Percentiles rank a stretch among this genome's conserved stretches.
Evolutionary conservation across 2,113 vertebrate genomes (phyloP).

Genomic region (Heloderma charlesbogerti): DNA sequence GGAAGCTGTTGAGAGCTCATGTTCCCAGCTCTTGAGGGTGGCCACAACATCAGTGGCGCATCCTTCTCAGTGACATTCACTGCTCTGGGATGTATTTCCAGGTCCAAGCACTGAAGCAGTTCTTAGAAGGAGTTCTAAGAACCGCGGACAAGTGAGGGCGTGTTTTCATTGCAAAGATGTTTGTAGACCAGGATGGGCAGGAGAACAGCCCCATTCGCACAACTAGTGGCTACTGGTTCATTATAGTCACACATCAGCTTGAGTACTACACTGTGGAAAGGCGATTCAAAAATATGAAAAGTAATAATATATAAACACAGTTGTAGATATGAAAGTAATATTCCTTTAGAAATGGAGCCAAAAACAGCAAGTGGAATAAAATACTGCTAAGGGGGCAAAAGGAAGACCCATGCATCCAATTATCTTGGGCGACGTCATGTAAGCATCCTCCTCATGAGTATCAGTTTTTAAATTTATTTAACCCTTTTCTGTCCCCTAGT

Average conservation of each 20-base stretch:
- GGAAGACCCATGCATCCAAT: background rate
- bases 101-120: background rate
- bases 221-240: background rate
- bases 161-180: background rate
- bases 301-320: background rate
- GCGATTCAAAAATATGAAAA: background rate
- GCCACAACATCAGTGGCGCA: background rate
- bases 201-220: background rate
- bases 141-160: background rate
- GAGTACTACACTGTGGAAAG: background rate
- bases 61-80: background rate
- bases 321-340: background rate
- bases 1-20: background rate
- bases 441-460: background rate
- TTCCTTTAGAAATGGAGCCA: background rate
- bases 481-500: no score
- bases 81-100: background rate
- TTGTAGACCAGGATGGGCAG: background rate
- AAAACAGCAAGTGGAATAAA: background rate
- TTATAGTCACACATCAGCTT: background rate
- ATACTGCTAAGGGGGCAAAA: background rate
- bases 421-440: background rate
- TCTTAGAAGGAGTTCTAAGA: background rate
- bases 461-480: no score
- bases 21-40: no score